phyloP scores from a whole-genome alignment of 2,888 invertebrate genomes.

The Glaucopsyche alexis region DNA sequence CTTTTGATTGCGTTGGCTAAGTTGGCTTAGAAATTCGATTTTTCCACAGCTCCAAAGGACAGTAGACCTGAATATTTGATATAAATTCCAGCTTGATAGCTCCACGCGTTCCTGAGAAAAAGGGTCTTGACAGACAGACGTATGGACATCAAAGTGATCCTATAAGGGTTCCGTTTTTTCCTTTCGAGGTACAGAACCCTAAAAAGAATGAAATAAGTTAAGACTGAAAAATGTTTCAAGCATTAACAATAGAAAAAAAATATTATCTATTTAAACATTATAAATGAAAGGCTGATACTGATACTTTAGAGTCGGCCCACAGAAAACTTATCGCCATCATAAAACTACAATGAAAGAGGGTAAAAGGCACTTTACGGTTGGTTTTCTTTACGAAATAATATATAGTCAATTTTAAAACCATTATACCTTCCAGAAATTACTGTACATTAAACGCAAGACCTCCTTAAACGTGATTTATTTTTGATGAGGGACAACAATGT shows the following conservation, averaged over 20 bases:
- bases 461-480: constrained; percentile 40
- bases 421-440: constrained; percentile 28
- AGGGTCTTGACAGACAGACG: no score
- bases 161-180: no score
- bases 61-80: no score
- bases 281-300: background rate
- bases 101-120: no score
- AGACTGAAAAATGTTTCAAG: no score
- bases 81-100: no score
- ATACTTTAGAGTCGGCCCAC: background rate
- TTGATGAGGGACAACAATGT: constrained; percentile 40
- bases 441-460: constrained; percentile 26
- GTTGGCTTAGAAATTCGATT: no score
- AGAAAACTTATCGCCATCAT: constrained; percentile 16
- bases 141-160: no score
- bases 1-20: no score
- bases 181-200: no score
- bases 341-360: constrained; percentile 15
- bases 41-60: no score
- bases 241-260: background rate
- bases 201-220: no score
- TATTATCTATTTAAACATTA: background rate
- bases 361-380: constrained; percentile 5
- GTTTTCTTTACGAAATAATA: constrained; percentile 14
- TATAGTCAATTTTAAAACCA: constrained; percentile 22